Conservation (phyloP, 2,113 vertebrate genomes). For the Sebastes schlegelii region DNA sequence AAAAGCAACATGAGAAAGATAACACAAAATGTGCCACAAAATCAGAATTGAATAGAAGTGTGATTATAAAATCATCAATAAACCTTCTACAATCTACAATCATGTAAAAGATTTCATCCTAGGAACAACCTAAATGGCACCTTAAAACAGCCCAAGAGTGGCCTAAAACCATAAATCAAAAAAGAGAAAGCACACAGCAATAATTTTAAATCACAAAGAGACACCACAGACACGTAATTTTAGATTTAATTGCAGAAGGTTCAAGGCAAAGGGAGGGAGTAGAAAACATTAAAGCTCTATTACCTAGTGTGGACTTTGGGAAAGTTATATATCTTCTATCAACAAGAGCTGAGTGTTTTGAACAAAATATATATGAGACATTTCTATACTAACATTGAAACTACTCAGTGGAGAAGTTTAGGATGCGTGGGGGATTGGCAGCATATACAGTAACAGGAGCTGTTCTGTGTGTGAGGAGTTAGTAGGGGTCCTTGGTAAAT, state of each 20-base stretch:
- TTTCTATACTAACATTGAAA: background rate
- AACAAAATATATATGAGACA: background rate
- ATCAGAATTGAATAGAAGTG: background rate
- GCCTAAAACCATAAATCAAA: background rate
- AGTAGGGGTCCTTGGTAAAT: background rate
- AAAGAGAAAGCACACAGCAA: background rate
- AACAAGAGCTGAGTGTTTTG: background rate
- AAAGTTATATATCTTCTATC: background rate
- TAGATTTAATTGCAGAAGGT: background rate
- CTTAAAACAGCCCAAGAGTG: background rate
- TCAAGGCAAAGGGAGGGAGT: background rate
- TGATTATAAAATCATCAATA: background rate
- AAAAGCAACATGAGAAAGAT: background rate
- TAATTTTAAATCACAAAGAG: background rate
- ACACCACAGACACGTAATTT: background rate
- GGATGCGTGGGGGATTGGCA: background rate
- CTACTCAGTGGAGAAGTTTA: background rate
- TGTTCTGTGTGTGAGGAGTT: conserved; percentile 26
- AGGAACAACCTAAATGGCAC: no score
- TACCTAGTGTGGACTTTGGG: background rate
- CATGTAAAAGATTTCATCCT: background rate
- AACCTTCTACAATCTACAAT: background rate
- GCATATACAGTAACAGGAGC: conserved; percentile 29
- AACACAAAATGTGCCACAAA: background rate
- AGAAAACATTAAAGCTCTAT: background rate